phyloP scores from a whole-genome alignment of 2,888 invertebrate species.

The Crioceris asparagi region DNA sequence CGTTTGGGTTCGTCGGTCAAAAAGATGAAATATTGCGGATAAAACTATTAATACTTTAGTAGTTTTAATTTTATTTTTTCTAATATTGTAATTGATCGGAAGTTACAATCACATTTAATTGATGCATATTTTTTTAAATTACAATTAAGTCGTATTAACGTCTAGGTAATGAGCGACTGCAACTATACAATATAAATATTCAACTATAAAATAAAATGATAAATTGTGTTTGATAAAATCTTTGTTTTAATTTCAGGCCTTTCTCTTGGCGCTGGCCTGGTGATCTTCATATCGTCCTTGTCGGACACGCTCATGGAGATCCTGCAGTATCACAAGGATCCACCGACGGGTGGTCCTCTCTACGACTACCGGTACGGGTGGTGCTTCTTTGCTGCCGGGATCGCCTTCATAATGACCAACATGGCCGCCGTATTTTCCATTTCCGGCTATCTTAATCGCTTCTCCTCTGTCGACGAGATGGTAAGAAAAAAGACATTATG shows the following conservation, averaged over 20 bases:
- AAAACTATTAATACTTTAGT: too few species aligned
- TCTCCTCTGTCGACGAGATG: slow-evolving; percentile 51
- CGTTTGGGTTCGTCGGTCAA: too few species aligned
- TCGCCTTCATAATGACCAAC: slow-evolving; percentile 48
- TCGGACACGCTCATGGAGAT: slow-evolving; percentile 47
- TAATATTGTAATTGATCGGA: too few species aligned
- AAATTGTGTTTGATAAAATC: too few species aligned
- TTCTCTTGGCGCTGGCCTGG: slow-evolving; percentile 48
- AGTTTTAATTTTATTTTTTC: too few species aligned
- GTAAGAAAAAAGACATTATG: slow-evolving; percentile 29
- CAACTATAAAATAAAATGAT: too few species aligned
- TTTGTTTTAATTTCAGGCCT: slow-evolving; percentile 45
- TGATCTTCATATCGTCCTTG: slow-evolving; percentile 49
- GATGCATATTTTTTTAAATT: too few species aligned
- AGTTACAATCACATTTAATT: too few species aligned
- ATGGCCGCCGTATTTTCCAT: slow-evolving; percentile 47
- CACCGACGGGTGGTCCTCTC: slow-evolving; percentile 28
- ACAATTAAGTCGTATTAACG: too few species aligned
- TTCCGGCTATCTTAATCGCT: slow-evolving; percentile 48
- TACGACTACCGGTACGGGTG: slow-evolving; percentile 49
- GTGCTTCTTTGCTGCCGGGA: slow-evolving; percentile 51
- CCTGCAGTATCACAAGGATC: slow-evolving; percentile 36
- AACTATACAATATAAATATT: too few species aligned
- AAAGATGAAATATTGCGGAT: too few species aligned
- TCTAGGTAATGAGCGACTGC: too few species aligned